phyloP scores from a whole-genome alignment of 1,140 invertebrate species.

The Scylla paramamosain region DNA sequence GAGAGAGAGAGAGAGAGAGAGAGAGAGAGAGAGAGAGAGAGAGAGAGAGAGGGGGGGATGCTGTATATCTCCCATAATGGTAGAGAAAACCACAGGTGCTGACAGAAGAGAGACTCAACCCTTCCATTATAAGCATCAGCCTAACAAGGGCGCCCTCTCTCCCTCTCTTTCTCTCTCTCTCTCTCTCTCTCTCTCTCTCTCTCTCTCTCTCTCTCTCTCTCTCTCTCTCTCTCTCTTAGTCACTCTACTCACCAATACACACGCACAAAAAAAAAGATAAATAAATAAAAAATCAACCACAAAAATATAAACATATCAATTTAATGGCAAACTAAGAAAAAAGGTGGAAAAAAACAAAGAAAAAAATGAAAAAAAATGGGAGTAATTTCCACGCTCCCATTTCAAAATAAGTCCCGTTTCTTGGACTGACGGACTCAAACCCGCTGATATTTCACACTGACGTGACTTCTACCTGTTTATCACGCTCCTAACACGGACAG shows the following conservation, averaged over 20 bases:
- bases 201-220: not conserved
- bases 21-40: slow-evolving; percentile 54
- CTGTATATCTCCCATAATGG: slow-evolving; percentile 61
- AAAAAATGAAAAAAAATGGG: not conserved
- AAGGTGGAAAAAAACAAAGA: not conserved
- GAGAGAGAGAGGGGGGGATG: not conserved
- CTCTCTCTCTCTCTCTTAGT: slow-evolving; percentile 21
- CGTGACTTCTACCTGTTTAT: too few relatives aligned
- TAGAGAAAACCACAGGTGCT: slow-evolving; percentile 57
- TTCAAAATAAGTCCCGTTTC: too few relatives aligned
- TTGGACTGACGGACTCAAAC: too few relatives aligned
- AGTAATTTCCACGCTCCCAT: too few relatives aligned
- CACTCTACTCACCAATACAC: not conserved
- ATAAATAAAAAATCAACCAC: not conserved
- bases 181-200: slow-evolving; percentile 24
- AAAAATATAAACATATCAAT: not conserved
- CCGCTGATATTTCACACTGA: too few relatives aligned
- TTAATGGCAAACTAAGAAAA: not conserved
- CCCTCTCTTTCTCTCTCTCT: not conserved
- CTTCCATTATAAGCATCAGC: slow-evolving; percentile 22
- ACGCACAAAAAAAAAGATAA: not conserved
- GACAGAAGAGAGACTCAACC: slow-evolving; percentile 44
- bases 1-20: slow-evolving; percentile 40
- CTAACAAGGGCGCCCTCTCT: slow-evolving; percentile 7
- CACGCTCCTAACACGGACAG: too few relatives aligned